Percentiles rank a stretch among this genome's conserved stretches.
phyloP scores from a whole-genome alignment of 1,140 invertebrate genomes.

The Ostrea denselamellosa region DNA sequence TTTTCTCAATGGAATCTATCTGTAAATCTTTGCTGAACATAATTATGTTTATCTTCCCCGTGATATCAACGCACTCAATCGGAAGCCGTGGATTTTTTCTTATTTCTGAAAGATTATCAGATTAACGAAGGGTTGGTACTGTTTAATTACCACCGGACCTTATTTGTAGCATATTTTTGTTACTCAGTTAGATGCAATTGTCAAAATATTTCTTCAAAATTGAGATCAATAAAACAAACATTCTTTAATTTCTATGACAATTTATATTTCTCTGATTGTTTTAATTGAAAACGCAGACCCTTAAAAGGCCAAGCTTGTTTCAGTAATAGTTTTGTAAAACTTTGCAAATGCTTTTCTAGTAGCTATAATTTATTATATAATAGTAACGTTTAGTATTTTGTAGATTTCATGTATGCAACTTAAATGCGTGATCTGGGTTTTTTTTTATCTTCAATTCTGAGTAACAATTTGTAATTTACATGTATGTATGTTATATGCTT shows the following conservation, averaged over 20 bases:
- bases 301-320: too few relatives aligned
- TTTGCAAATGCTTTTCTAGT: too few relatives aligned
- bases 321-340: too few relatives aligned
- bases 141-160: not conserved
- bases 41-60: conserved; percentile 2
- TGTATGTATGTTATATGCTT: too few relatives aligned
- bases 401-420: too few relatives aligned
- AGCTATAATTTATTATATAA: too few relatives aligned
- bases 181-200: not conserved
- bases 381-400: too few relatives aligned
- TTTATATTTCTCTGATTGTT: not conserved
- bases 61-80: not conserved
- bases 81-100: not conserved
- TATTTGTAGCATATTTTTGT: conserved; percentile 11
- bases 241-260: conserved; percentile 30
- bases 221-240: not conserved
- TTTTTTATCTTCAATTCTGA: too few relatives aligned
- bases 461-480: too few relatives aligned
- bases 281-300: too few relatives aligned
- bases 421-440: too few relatives aligned
- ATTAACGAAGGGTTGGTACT: not conserved
- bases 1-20: not conserved
- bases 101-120: not conserved
- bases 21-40: not conserved
- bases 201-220: not conserved